Percentiles rank a stretch among this genome's conserved stretches.
phyloP scores from a whole-genome alignment of 2,888 invertebrate genomes.

The Drosophila nr. fundita region DNA sequence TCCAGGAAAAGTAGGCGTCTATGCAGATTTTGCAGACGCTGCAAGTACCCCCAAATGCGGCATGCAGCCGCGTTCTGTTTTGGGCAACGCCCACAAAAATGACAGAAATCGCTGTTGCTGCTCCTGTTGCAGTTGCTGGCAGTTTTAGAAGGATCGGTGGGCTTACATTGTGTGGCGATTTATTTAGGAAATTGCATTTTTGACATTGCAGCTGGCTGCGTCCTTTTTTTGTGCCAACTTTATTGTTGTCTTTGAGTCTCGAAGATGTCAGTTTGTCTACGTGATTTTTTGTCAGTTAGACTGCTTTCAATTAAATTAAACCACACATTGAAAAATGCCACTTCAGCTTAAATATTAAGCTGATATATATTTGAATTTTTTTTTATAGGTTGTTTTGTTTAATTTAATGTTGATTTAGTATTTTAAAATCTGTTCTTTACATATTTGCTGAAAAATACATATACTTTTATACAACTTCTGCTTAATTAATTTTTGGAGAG shows the following conservation, averaged over 20 bases:
- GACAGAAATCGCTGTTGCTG: constrained; percentile 41
- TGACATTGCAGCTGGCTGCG: constrained; percentile 51
- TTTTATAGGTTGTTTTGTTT: background rate
- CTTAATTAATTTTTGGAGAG: background rate
- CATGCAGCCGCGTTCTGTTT: constrained; percentile 22
- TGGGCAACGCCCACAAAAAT: constrained; percentile 71
- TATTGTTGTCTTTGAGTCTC: constrained; percentile 16
- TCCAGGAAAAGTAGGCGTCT: constrained; percentile 59
- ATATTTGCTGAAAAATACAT: background rate
- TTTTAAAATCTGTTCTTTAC: background rate
- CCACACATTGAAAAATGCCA: constrained; percentile 35
- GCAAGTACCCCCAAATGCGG: constrained; percentile 49
- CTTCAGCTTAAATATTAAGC: background rate
- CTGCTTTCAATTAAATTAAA: constrained; percentile 49
- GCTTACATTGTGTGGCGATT: constrained; percentile 31
- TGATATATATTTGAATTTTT: background rate
- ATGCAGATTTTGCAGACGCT: constrained; percentile 80
- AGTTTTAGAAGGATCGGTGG: constrained; percentile 17
- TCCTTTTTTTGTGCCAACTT: background rate
- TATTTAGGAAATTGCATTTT: constrained; percentile 69
- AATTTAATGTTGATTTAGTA: background rate
- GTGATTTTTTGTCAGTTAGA: constrained; percentile 10
- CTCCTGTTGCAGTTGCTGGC: constrained; percentile 9
- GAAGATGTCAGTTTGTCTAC: constrained; percentile 47
- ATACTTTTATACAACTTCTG: background rate